phyloP scores from a whole-genome alignment of 2,113 vertebrate species.

The Todiramphus saurophagus region DNA sequence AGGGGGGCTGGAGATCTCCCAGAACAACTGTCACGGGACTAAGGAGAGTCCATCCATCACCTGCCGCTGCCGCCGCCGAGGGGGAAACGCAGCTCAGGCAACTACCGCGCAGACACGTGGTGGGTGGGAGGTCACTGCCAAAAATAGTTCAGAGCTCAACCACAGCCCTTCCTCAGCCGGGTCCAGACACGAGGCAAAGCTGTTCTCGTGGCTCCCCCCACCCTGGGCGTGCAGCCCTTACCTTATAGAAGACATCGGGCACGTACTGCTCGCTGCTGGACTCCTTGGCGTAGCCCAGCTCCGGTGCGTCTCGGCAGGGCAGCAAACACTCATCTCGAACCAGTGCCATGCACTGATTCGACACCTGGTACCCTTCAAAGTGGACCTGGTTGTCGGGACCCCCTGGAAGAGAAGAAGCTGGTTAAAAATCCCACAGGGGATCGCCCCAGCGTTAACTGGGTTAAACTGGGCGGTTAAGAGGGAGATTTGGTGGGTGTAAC shows the following conservation, averaged over 20 bases:
- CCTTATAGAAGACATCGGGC: constrained; percentile 98
- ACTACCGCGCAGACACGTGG: not conserved
- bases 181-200: not conserved
- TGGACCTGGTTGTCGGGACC: constrained; percentile 99
- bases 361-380: constrained; percentile 98
- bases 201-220: not conserved
- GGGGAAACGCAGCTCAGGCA: not conserved
- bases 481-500: accelerated
- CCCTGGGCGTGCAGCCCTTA: constrained; percentile 36
- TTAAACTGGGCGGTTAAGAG: no score
- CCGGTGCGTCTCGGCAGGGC: constrained; percentile 90
- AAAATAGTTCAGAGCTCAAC: constrained; percentile 17
- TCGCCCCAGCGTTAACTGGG: not conserved
- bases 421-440: not conserved
- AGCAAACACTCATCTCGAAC: constrained; percentile 95
- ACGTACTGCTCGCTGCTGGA: constrained; percentile 97
- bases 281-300: constrained; percentile 96
- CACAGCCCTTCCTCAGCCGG: not conserved
- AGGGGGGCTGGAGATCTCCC: not conserved
- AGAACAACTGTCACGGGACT: not conserved
- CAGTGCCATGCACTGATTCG: constrained; percentile 98
- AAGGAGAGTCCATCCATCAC: not conserved
- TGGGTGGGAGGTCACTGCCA: not conserved
- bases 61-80: not conserved
- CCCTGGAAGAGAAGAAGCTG: constrained; percentile 73